Evolutionary conservation across 1,140 invertebrate genomes (phyloP).

Genomic region (Polypedilum pembai): DNA sequence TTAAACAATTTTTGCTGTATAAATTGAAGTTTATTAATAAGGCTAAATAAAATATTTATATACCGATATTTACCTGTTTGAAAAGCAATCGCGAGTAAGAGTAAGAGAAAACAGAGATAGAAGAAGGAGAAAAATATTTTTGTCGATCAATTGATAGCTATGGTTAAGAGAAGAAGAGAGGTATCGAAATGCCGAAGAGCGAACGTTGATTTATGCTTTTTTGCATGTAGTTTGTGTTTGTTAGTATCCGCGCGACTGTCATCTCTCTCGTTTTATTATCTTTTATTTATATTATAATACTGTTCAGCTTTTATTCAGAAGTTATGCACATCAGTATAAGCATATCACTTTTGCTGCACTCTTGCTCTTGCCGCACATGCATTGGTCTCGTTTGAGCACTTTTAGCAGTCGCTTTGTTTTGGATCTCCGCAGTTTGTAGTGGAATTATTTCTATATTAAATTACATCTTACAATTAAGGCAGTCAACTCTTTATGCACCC

Average conservation of each 20-base stretch:
- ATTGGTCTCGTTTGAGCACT: not conserved
- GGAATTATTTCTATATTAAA: not conserved
- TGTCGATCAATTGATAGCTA: no score
- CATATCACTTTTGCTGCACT: slow-evolving; percentile 23
- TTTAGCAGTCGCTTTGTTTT: not conserved
- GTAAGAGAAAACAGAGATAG: no score
- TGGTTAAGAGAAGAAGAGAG: no score
- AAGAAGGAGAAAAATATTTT: no score
- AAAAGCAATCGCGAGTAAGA: no score
- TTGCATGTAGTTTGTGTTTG: slow-evolving; percentile 16
- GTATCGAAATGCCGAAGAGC: no score
- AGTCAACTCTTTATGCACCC: not conserved
- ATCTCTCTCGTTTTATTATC: slow-evolving; percentile 24
- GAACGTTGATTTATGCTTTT: slow-evolving; percentile 27
- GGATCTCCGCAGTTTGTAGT: not conserved
- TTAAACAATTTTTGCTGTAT: no score
- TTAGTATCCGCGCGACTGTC: slow-evolving; percentile 24
- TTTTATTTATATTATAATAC: slow-evolving; percentile 28
- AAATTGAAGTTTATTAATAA: no score
- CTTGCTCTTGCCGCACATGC: not conserved
- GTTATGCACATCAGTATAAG: slow-evolving; percentile 9
- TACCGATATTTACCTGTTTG: no score
- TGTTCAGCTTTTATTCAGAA: slow-evolving; percentile 26
- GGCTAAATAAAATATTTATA: no score
- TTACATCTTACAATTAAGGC: not conserved